Percentiles rank a stretch among this genome's conserved stretches.
These are phyloP conservation scores for Sebastes jordani DNA, from an alignment of 2,797 vertebrate species.

Conservation along the genomic window DNA sequence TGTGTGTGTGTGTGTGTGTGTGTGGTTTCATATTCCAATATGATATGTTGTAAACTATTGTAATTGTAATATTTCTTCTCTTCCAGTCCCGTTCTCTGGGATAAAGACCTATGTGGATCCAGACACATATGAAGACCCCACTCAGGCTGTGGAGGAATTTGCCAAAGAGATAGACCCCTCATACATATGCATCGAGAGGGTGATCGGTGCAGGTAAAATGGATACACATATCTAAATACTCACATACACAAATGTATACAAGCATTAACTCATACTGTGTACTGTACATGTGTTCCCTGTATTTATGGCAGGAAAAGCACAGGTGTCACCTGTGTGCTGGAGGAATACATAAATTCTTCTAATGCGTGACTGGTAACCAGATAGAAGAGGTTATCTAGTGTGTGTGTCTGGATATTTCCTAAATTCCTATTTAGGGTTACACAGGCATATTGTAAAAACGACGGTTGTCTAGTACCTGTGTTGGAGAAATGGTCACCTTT, in stretches of 20 bases:
- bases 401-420: background rate
- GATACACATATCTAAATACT: background rate
- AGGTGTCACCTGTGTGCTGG: background rate
- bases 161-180: constrained; percentile 97
- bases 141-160: constrained; percentile 96
- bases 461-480: background rate
- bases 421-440: background rate
- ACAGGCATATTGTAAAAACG: background rate
- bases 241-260: background rate
- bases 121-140: constrained; percentile 95
- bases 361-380: background rate
- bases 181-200: constrained; percentile 96
- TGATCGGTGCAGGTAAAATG: constrained; percentile 92
- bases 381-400: background rate
- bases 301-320: background rate
- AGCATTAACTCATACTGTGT: background rate
- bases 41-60: background rate
- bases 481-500: constrained; percentile 14
- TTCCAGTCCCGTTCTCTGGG: constrained; percentile 90
- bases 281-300: background rate
- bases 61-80: background rate
- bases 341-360: background rate
- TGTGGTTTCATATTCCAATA: background rate
- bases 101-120: constrained; percentile 97
- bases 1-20: background rate